These are phyloP conservation scores for Sphyrna mokarran DNA, from an alignment of 2,113 vertebrate species.

Conservation along the genomic window DNA sequence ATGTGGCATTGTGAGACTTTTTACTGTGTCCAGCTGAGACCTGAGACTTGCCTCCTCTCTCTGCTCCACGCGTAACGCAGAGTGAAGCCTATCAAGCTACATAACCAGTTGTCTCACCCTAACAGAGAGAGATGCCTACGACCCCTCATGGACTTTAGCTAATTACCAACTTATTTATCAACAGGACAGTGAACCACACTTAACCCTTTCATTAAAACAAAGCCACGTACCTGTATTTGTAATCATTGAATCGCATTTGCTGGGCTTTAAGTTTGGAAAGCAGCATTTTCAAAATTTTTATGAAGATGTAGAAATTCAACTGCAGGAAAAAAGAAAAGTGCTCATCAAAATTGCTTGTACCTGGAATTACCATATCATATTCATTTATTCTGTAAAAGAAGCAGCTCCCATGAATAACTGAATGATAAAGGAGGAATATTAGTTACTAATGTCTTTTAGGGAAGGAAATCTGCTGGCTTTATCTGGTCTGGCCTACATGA, in stretches of 20 bases:
- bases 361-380: neutral
- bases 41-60: too few species aligned
- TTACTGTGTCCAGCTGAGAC: too few species aligned
- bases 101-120: neutral
- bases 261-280: constrained; percentile 90
- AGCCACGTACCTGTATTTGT: constrained; percentile 81
- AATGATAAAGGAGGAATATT: neutral
- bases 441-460: too few species aligned
- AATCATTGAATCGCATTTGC: constrained; percentile 82
- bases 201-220: neutral
- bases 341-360: neutral
- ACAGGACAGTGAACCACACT: neutral
- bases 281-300: constrained; percentile 84
- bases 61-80: too few species aligned
- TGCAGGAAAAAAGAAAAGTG: constrained; percentile 53
- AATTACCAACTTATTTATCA: neutral
- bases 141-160: neutral
- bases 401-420: neutral
- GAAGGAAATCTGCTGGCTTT: too few species aligned
- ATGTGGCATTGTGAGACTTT: too few species aligned
- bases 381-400: neutral
- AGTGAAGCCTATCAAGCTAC: neutral
- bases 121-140: neutral
- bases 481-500: too few species aligned
- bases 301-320: constrained; percentile 88